Base-by-base conservation (phyloP, 1,140 invertebrate genomes). In the Aphis craccivora region DNA sequence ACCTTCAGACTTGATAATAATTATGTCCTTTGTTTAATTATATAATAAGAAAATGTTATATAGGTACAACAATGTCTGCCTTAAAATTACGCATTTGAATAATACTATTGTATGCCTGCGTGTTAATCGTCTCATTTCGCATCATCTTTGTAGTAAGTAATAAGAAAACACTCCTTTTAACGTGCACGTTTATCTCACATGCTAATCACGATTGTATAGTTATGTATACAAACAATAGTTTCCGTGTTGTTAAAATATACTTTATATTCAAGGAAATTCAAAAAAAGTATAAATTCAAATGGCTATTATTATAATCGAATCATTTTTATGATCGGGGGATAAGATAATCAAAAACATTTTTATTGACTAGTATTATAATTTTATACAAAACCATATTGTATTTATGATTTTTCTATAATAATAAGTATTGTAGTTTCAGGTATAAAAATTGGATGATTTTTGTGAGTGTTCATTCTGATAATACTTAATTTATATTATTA, bases 21-120 rank as follows among this genome's bases (percentile, higher is more conserved):
- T 83, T 83, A 76, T 40, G 37, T 23, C 35, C 35, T 83, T 83
- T 83, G 81, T 83, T 83, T 83, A 40, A 40, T 83, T 83, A 8
- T 83, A 83, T 22, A 35, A 40, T 35, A 83, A 83, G 81, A 83
- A 83, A 81, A 83, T 40, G n/a, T 83, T 23, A 37, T 83, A 83
- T 83, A 83, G 81, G 35, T 23, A 76, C 60, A n/a, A 76, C 60
- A 76, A 76, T 76, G 60, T n/a, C n/a, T n/a, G n/a, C n/a, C 60
- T 76, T 76, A 76, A 76, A 76, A 76, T 76, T 76, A 14, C 30
- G 4, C 37, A 83, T 83, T 83, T 35, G n/a, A 83, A 83, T 83
- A 83, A 83, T 83, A 83, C 76, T 4, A 37, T 83, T 83, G 18
- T 83, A 37, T 40, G 37, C 8, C 22, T 40, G 81, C 48, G 48